These are phyloP conservation scores for Babyrousa celebensis DNA, from an alignment of 2,797 vertebrate genomes.

Conservation along the genomic window DNA sequence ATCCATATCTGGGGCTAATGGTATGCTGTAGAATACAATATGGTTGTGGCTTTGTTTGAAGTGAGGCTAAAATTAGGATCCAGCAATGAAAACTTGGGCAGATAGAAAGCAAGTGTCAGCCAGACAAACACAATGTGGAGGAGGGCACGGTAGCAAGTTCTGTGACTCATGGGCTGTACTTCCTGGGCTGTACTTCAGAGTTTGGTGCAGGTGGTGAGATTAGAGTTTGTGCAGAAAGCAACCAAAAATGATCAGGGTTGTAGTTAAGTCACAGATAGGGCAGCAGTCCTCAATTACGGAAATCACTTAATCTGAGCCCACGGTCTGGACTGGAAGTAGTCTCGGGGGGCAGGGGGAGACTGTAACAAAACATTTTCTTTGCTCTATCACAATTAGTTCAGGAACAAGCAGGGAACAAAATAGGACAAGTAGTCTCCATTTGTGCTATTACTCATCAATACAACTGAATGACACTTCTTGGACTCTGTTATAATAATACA, in stretches of 20 bases:
- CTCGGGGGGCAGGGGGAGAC: neutral
- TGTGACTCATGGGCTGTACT: accelerated
- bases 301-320: neutral
- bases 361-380: neutral
- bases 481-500: neutral
- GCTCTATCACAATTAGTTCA: neutral
- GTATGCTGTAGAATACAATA: neutral
- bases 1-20: neutral
- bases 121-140: accelerated
- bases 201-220: too few species aligned
- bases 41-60: neutral
- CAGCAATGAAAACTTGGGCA: neutral
- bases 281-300: neutral
- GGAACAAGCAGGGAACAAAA: neutral
- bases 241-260: neutral
- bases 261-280: neutral
- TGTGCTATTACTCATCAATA: neutral
- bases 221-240: neutral
- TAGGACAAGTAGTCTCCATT: neutral
- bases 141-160: accelerated
- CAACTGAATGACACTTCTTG: neutral
- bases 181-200: neutral
- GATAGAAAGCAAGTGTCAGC: neutral
- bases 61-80: neutral
- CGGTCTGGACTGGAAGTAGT: neutral